Evolutionary conservation across 2,888 invertebrate species (phyloP).

Genomic region (Cheilosia pagana): DNA sequence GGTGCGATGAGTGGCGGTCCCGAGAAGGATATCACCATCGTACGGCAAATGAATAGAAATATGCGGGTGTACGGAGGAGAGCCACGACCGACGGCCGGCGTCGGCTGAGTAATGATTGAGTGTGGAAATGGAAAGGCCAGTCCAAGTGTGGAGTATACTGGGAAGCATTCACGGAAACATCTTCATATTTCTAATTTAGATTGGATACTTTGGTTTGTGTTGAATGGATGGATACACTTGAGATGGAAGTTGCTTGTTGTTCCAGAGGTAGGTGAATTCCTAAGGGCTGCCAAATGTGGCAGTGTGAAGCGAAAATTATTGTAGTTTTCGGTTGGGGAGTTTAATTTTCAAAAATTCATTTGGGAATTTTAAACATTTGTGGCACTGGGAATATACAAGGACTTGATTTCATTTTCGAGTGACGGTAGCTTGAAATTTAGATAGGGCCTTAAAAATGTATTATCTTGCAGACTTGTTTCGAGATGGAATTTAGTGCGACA

Average conservation of each 20-base stretch:
- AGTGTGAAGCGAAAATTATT: too few species aligned
- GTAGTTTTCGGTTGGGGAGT: too few species aligned
- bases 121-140: conserved; percentile 44
- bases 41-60: conserved; percentile 37
- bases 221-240: conserved; percentile 41
- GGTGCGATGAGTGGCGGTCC: conserved; percentile 31
- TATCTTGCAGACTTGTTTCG: too few species aligned
- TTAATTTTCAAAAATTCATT: too few species aligned
- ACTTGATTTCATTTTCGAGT: too few species aligned
- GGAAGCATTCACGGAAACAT: conserved; percentile 42
- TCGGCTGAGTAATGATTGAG: conserved; percentile 40
- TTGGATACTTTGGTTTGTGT: conserved; percentile 50
- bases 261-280: background rate
- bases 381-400: too few species aligned
- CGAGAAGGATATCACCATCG: conserved; percentile 62
- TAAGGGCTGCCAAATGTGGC: background rate
- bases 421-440: too few species aligned
- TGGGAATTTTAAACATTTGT: too few species aligned
- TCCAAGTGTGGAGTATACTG: conserved; percentile 2
- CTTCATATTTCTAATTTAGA: conserved; percentile 73
- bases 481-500: too few species aligned
- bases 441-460: too few species aligned
- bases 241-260: conserved; percentile 3
- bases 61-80: conserved; percentile 1
- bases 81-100: background rate